Base-by-base conservation (phyloP, 2,113 vertebrate genomes). In the Ciconia stormi region DNA sequence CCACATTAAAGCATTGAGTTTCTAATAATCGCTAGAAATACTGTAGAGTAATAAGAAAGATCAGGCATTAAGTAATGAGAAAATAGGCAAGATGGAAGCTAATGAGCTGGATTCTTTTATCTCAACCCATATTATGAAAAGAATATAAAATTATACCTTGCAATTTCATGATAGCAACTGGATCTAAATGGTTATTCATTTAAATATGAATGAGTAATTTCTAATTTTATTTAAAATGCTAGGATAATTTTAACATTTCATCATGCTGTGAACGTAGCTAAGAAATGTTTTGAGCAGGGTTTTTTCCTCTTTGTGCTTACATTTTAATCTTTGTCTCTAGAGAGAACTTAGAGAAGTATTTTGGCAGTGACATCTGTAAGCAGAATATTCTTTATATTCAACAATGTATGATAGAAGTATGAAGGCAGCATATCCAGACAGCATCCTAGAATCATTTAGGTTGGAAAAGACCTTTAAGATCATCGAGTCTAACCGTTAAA, bases 81-180 rank as follows among this genome's bases (percentile, higher is more conserved):
- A 97, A 97, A 96, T 95, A 95, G 97, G 96, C 97, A 97, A 97
- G 97, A 98, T 97, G 98, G 97, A 97, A 95, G 96, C 97, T 98
- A 98, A 98, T 98, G 97, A 98, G 98, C 92, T 95, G 82, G 93
- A 97, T 96, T 97, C 98, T 98, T 98, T 98, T 98, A 98, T 98
- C 98, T 98, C 96, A 91, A 77, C 97, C 97, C 97, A 80, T 97
- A 98, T 98, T 98, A 98, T 94, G 98, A 98, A 97, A 98, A 98
- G 98, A 98, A 98, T 98, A 97, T 98, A 98, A 98, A 98, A 98
- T 98, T 98, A 98, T 97, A 98, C 98, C 97, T 98, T 98, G 84
- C 76, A 92, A 94, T 98, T 97, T 95, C 96, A 96, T 92, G 97
- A 98, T 97, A 97, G 96, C 97, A 92, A 92, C 88, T 96, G 94